Percentiles rank a stretch among this genome's conserved stretches.
Evolutionary conservation across 2,888 invertebrate species (phyloP).

Genomic region (Torymus aiolomorphi): DNA sequence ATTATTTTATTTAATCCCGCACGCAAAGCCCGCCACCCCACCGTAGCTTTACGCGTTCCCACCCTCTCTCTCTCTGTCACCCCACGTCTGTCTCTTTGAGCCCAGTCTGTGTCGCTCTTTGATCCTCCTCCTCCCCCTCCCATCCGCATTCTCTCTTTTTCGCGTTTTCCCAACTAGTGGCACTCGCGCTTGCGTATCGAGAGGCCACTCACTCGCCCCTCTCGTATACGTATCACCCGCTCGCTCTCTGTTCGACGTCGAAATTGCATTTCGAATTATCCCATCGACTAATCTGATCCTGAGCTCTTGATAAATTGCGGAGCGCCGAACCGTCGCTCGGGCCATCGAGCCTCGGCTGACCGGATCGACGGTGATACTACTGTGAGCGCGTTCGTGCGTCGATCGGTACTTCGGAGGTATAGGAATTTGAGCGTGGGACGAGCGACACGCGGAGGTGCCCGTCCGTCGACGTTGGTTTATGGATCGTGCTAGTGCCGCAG

Average conservation of each 20-base stretch:
- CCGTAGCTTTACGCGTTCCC: not conserved
- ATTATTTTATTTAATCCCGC: too few species aligned
- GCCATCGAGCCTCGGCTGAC: slow-evolving; percentile 3
- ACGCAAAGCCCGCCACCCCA: too few species aligned
- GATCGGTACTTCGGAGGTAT: not conserved
- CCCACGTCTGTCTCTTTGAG: not conserved
- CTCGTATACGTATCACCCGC: not conserved
- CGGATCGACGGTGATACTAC: not conserved
- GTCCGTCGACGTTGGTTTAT: slow-evolving; percentile 2
- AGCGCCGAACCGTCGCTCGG: slow-evolving; percentile 8
- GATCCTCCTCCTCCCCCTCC: not conserved
- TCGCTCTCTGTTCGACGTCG: slow-evolving; percentile 36
- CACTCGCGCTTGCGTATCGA: not conserved
- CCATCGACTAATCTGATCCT: slow-evolving; percentile 59
- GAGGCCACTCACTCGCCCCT: not conserved
- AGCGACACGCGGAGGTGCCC: not conserved
- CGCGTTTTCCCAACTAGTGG: too few species aligned
- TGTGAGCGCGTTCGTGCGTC: not conserved
- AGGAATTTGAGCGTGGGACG: not conserved
- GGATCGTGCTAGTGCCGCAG: not conserved
- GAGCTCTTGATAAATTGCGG: slow-evolving; percentile 58
- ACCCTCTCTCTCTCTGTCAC: not conserved
- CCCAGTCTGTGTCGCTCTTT: not conserved
- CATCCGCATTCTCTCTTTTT: too few species aligned
- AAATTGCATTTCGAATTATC: slow-evolving; percentile 62